phyloP scores from a whole-genome alignment of 2,888 invertebrate genomes.

The Drosophila nigricruria region DNA sequence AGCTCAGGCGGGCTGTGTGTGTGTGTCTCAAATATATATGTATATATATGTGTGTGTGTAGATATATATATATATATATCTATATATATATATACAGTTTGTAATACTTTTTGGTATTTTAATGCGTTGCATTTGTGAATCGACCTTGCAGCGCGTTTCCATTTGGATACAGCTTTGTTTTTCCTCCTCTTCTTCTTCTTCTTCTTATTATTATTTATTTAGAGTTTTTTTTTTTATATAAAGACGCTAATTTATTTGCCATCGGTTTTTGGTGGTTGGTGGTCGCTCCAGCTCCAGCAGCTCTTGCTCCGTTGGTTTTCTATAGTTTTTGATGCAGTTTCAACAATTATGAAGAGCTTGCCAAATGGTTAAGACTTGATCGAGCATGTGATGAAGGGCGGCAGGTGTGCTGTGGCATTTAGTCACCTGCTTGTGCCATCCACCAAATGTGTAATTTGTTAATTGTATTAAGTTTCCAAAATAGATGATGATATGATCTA shows the following conservation, averaged over 20 bases:
- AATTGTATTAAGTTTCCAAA: slow-evolving; percentile 9
- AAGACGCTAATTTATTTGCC: slow-evolving; percentile 77
- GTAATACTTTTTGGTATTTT: slow-evolving; percentile 71
- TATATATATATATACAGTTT: slow-evolving; percentile 25
- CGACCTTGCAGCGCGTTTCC: slow-evolving; percentile 58
- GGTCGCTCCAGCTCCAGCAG: slow-evolving; percentile 11
- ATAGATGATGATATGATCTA: not conserved
- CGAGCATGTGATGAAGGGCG: not conserved
- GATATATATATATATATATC: not conserved
- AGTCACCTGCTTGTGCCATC: slow-evolving; percentile 33
- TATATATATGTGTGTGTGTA: slow-evolving; percentile 3
- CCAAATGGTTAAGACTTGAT: slow-evolving; percentile 49
- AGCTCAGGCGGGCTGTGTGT: not conserved
- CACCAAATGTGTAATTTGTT: slow-evolving; percentile 12
- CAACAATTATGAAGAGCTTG: slow-evolving; percentile 68
- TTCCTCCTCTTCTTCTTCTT: slow-evolving; percentile 17
- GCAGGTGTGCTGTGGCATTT: not conserved
- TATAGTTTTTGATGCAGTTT: slow-evolving; percentile 32
- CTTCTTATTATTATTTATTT: slow-evolving; percentile 3
- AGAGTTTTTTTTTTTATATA: slow-evolving; percentile 26
- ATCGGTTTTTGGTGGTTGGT: slow-evolving; percentile 50
- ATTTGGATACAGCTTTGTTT: slow-evolving; percentile 24
- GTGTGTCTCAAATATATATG: not conserved
- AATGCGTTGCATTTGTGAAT: slow-evolving; percentile 65
- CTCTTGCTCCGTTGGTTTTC: slow-evolving; percentile 16